Base-by-base conservation (phyloP, 1,140 invertebrate species). In the Hypothenemus hampei region DNA sequence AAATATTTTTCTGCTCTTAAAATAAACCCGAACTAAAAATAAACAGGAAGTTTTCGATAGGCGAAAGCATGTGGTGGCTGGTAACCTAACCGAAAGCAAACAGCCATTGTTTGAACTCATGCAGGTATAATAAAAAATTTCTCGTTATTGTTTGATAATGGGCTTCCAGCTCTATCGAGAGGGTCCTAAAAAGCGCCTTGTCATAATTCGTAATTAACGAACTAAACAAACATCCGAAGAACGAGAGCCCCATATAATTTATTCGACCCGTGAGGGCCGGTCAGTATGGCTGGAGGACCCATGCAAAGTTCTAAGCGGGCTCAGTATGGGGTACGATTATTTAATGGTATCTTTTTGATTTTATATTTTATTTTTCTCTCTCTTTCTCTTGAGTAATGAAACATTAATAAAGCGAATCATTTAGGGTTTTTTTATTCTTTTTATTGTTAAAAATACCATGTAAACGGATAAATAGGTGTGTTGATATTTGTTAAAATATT, bases 191-290 rank as follows among this genome's bases (percentile, higher is more conserved):
- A 40, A 48, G 5, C 19, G 45, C 45, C 47, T 51, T 35, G 49
- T 51, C 49, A 51, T 51, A 51, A 51, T 37, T 43, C 49, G 29
- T 51, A 51, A 51, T 51, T 51, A 51, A 51, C 49, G 11, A 51
- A 51, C 49, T 51, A 51, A 51, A 43, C 37, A 51, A 51, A 51
- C 39, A 51, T 33, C 37, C 35, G 36, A 50, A 24, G 31, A 24
- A 50, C 20, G 24, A 22, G 22, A 8, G 5, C 15, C 11, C 22
- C 23, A 23, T 50, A 13, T 50, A 50, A 50, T 50, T 39, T 50
- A 50, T 50, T 50, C 47, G 19, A 36, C 49, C 49, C 49, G 49
- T 51, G 39, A 26, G 49, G 49, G 29, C 49, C 33, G 49, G 49
- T 41, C 49, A 29, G 49, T 31, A 43, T 19, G 33, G 43, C 22